A percentile compares a stretch with the other conserved stretches of the same genome.
These are phyloP conservation scores for Chloropsis hardwickii DNA, from an alignment of 2,113 vertebrate genomes.

Conservation along the genomic window DNA sequence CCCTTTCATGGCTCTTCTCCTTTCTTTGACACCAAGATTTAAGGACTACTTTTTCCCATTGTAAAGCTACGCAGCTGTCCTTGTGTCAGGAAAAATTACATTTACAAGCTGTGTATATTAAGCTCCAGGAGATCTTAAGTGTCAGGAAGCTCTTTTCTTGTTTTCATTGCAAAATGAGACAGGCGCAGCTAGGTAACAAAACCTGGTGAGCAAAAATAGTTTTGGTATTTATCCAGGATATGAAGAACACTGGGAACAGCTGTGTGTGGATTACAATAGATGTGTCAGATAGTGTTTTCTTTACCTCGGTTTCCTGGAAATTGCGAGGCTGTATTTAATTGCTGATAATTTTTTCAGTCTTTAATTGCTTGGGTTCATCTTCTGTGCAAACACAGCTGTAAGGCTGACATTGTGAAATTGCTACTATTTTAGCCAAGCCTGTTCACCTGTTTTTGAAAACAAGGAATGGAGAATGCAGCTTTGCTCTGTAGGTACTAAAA, in stretches of 20 bases:
- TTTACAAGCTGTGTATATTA: neutral
- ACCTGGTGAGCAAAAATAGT: neutral
- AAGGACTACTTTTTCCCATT: neutral
- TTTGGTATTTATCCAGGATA: neutral
- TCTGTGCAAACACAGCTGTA: neutral
- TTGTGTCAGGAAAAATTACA: neutral
- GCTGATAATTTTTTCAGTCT: neutral
- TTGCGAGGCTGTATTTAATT: neutral
- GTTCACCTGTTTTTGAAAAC: neutral
- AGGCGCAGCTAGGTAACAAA: neutral
- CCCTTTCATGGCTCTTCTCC: neutral
- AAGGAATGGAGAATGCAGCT: neutral
- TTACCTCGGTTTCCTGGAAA: neutral
- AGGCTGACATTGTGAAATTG: neutral
- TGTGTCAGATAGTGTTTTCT: neutral
- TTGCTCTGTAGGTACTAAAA: neutral
- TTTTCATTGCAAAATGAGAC: neutral
- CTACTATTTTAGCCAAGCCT: neutral
- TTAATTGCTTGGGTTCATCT: neutral
- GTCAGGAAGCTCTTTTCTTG: neutral
- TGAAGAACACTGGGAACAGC: neutral
- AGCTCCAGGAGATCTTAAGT: neutral
- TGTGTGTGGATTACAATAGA: neutral
- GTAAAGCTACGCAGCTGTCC: neutral
- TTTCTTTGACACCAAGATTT: neutral